These are phyloP conservation scores for Paraescarpia echinospica DNA, from an alignment of 1,140 invertebrate genomes.

Conservation along the genomic window DNA sequence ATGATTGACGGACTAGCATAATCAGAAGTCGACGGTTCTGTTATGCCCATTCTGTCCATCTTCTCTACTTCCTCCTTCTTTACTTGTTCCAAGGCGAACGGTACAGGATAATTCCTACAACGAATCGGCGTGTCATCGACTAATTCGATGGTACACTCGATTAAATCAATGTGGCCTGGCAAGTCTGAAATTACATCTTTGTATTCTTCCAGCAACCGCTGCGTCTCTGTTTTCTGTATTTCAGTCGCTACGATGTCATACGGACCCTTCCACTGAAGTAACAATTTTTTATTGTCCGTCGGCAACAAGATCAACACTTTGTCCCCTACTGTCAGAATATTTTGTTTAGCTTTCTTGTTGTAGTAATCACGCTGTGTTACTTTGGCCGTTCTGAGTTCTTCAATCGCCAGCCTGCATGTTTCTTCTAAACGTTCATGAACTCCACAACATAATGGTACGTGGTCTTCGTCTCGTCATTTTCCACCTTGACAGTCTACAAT, in stretches of 20 bases:
- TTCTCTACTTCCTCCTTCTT: conserved; percentile 20
- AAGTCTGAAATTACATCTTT: conserved; percentile 18
- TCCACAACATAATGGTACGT: conserved; percentile 21
- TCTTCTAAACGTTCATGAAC: conserved; percentile 31
- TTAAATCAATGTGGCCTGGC: conserved; percentile 13
- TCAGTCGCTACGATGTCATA: not conserved
- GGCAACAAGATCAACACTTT: not conserved
- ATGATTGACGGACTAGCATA: conserved; percentile 29
- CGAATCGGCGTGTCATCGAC: not conserved
- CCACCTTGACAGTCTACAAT: conserved; percentile 38
- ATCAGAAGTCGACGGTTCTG: conserved; percentile 27
- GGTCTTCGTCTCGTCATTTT: conserved; percentile 26
- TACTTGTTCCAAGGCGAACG: too few relatives aligned
- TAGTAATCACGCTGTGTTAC: conserved; percentile 30
- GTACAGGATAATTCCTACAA: conserved; percentile 11
- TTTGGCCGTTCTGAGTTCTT: conserved; percentile 29
- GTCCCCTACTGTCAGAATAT: not conserved
- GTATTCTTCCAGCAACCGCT: conserved; percentile 3
- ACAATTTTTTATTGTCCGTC: not conserved
- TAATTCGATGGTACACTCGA: too few relatives aligned
- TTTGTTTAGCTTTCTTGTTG: conserved; percentile 8
- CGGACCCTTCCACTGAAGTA: not conserved
- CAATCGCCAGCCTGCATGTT: conserved; percentile 30
- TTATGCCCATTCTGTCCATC: conserved; percentile 29
- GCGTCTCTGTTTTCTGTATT: not conserved